Evolutionary conservation across 2,113 vertebrate genomes (phyloP).

Genomic region (Micromys minutus): DNA sequence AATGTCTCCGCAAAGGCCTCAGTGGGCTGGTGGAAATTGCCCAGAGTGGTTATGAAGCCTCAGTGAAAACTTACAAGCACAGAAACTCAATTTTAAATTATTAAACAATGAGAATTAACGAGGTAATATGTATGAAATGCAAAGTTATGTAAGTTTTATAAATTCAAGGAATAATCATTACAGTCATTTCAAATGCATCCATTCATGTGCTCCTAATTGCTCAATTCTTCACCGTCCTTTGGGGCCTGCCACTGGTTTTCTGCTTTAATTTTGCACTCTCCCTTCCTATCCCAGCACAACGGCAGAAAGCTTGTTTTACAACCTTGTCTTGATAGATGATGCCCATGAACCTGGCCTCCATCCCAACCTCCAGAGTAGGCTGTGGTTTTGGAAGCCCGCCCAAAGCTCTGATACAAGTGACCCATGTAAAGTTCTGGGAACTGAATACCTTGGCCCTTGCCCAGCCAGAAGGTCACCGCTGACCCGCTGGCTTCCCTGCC

Average conservation of each 20-base stretch:
- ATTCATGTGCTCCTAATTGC: conserved; percentile 33
- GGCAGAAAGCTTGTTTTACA: not conserved
- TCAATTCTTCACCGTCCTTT: not conserved
- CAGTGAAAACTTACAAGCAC: conserved; percentile 7
- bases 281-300: not conserved
- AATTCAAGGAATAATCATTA: conserved; percentile 47
- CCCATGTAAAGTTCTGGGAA: not conserved
- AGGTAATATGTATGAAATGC: not conserved
- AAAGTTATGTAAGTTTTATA: conserved; percentile 24
- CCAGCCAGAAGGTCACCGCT: not conserved
- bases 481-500: not conserved
- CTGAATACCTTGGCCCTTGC: not conserved
- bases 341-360: not conserved
- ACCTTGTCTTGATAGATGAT: not conserved
- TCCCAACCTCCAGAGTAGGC: not conserved
- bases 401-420: not conserved
- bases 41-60: not conserved
- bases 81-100: conserved; percentile 42
- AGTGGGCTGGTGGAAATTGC: not conserved
- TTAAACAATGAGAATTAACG: conserved; percentile 62
- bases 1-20: not conserved
- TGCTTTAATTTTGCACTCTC: not conserved
- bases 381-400: not conserved
- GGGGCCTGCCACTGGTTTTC: not conserved
- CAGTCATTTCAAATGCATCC: conserved; percentile 19